A percentile compares a stretch with the other conserved stretches of the same genome.
These are phyloP conservation scores for Aphelenchoides besseyi DNA, from an alignment of 1,140 invertebrate genomes.

Conservation along the genomic window DNA sequence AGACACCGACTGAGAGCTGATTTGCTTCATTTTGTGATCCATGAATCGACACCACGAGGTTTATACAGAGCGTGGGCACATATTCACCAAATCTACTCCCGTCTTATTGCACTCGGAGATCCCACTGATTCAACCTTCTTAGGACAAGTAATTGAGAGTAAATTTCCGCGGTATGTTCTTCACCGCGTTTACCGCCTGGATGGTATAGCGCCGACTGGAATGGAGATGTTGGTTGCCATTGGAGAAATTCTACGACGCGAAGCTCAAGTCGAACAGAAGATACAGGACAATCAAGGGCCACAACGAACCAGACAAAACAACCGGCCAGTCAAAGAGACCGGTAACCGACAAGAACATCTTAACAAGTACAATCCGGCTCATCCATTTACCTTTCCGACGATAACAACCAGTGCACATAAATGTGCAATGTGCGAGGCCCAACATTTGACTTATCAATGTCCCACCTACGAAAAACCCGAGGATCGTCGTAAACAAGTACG, in stretches of 20 bases:
- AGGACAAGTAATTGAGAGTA: neutral
- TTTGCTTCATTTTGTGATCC: neutral
- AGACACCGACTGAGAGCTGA: conserved; percentile 3
- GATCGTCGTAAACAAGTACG: too few species aligned
- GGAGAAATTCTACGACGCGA: conserved; percentile 1
- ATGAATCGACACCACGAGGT: neutral
- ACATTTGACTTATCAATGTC: too few species aligned
- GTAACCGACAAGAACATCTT: too few species aligned
- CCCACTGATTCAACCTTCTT: neutral
- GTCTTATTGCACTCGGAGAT: neutral
- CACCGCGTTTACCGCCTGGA: neutral
- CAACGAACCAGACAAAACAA: too few species aligned
- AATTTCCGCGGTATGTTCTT: conserved; percentile 5
- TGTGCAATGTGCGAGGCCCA: too few species aligned
- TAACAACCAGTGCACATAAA: too few species aligned
- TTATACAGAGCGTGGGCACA: neutral
- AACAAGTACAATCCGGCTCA: too few species aligned
- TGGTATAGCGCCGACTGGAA: neutral
- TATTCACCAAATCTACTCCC: neutral
- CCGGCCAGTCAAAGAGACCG: too few species aligned
- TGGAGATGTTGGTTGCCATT: neutral
- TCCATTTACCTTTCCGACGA: too few species aligned
- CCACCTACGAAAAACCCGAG: too few species aligned
- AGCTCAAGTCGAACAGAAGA: too few species aligned
- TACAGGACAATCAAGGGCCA: too few species aligned